phyloP scores from a whole-genome alignment of 2,113 vertebrate species.

The Macaca fascicularis region T2T-MFA8v1.1 NC_088379.1:192554001-192554500 shows the following conservation, averaged over 20 bases:
- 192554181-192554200: not conserved
- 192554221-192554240: not conserved
- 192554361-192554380: not conserved
- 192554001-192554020: not conserved
- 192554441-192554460: constrained; percentile 31
- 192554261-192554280: not conserved
- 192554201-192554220: not conserved
- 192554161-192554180: not conserved
- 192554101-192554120: not conserved
- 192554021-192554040: not conserved
- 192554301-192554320: not conserved
- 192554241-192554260: not conserved
- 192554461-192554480: constrained; percentile 40
- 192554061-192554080: not conserved
- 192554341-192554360: not conserved
- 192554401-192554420: constrained; percentile 18
- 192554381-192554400: not conserved
- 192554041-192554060: not conserved
- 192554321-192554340: not conserved
- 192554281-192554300: not conserved
- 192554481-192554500: constrained; percentile 29
- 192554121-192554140: not conserved
- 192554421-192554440: constrained; percentile 13
- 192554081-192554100: not conserved
- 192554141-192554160: not conserved